Percentiles rank a stretch among this genome's conserved stretches.
Evolutionary conservation across 2,888 invertebrate species (phyloP).

Genomic region (Nephrocerus scutellatus): DNA sequence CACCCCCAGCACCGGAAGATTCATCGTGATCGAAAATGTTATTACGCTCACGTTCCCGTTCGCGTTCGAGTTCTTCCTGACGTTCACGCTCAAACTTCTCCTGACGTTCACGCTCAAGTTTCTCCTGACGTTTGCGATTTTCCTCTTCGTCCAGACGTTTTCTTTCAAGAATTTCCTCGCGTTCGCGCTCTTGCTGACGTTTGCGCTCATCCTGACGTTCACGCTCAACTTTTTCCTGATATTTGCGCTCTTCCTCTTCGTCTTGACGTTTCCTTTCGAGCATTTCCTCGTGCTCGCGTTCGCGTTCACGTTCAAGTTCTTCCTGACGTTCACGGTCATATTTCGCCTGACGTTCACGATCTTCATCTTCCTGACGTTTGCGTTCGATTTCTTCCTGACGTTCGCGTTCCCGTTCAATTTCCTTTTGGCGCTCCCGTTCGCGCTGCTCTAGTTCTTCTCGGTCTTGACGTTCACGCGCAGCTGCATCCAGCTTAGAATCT

Average conservation of each 20-base stretch:
- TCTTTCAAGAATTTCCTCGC: constrained; percentile 8
- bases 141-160: constrained; percentile 22
- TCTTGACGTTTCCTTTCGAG: constrained; percentile 11
- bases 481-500: too few species aligned
- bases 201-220: constrained; percentile 7
- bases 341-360: constrained; percentile 15
- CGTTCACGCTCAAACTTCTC: constrained; percentile 12
- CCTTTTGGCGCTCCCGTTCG: too few species aligned
- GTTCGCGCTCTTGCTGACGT: constrained; percentile 8
- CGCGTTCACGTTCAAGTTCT: constrained; percentile 3
- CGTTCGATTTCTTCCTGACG: constrained; percentile 6
- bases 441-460: not conserved
- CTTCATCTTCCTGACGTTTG: not conserved
- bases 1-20: constrained; percentile 27
- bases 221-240: constrained; percentile 1
- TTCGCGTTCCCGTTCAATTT: constrained; percentile 9
- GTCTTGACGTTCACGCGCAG: too few species aligned
- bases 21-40: constrained; percentile 7
- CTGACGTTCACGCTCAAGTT: constrained; percentile 10
- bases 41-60: not conserved
- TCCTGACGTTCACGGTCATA: constrained; percentile 15
- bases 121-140: constrained; percentile 6
- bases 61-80: constrained; percentile 8
- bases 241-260: constrained; percentile 1
- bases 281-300: constrained; percentile 7